phyloP scores from a whole-genome alignment of 2,113 vertebrate genomes.

The Platichthys flesus region DNA sequence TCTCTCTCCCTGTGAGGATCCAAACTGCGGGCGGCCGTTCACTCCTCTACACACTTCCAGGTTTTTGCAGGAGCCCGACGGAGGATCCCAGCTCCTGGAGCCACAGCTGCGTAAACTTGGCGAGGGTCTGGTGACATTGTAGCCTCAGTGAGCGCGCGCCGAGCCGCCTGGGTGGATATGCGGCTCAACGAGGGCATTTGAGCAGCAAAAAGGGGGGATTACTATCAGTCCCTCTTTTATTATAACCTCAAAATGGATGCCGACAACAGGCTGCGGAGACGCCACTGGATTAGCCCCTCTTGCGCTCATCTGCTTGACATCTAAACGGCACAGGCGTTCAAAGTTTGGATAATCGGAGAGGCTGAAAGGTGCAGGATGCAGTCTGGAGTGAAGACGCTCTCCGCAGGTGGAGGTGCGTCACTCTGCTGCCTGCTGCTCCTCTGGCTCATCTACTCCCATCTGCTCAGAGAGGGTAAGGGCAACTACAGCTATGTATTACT shows the following conservation, averaged over 20 bases:
- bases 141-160: slow-evolving; percentile 13
- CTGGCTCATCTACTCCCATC: slow-evolving; percentile 87
- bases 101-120: slow-evolving; percentile 69
- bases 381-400: slow-evolving; percentile 84
- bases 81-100: slow-evolving; percentile 24
- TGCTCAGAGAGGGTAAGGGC: slow-evolving; percentile 86
- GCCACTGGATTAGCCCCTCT: slow-evolving; percentile 67
- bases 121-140: slow-evolving; percentile 61
- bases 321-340: slow-evolving; percentile 51
- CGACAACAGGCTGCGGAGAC: slow-evolving; percentile 71
- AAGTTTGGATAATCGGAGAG: slow-evolving; percentile 74
- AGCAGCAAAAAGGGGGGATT: slow-evolving; percentile 55
- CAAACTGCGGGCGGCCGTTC: slow-evolving; percentile 49
- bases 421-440: slow-evolving; percentile 87
- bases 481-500: slow-evolving; percentile 42
- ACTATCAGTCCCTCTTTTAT: slow-evolving; percentile 62
- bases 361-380: slow-evolving; percentile 81
- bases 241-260: slow-evolving; percentile 79
- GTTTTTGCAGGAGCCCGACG: slow-evolving; percentile 11
- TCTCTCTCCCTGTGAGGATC: slow-evolving; percentile 27
- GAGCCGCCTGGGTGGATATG: slow-evolving; percentile 60
- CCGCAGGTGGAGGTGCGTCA: slow-evolving; percentile 85
- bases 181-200: slow-evolving; percentile 62
- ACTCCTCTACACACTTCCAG: slow-evolving; percentile 29
- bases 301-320: slow-evolving; percentile 56